Evolutionary conservation across 2,888 invertebrate genomes (phyloP), one percentile per base, ranked within the genome.

Genomic region (Amphipoea oculea): DNA sequence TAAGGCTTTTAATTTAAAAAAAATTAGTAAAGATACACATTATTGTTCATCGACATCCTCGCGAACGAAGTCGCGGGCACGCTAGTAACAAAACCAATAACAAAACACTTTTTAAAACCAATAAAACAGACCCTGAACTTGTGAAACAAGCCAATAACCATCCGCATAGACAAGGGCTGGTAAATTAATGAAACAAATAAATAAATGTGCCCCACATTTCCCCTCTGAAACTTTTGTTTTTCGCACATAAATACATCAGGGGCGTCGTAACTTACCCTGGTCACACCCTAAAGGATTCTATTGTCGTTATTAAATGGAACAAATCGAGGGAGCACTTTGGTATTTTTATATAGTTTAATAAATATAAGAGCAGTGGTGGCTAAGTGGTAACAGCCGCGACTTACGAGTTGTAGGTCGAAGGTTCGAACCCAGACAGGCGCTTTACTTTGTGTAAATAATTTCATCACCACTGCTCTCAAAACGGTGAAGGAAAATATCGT

Each of bases 261-360:
- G 83, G 71, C 36, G 76, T 78, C 91, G 85, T 90, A 85, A 85
- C 82, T 87, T 86, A 92, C 90, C 78, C 84, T 88, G 87, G 81
- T 88, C 92, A 80, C 90, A 91, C 84, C 91, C 91, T 90, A 89
- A 91, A 89, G 86, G 88, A 88, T 92, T 88, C 91, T 90, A 91
- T 91, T 89, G 91, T 90, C 92, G 90, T 90, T 93, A 92, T 92
- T 92, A 92, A 91, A 91, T 88, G 88, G 88, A 92, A 94, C 92
- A 92, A 93, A 94, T 93, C 92, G 93, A 91, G 91, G 82, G 88
- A 86, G 88, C 90, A 91, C 89, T 86, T 88, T 73, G 93, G 93
- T 91, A 95, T 90, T 91, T 89, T 89, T 87, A 86, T 88, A 89
- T 86, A 84, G 85, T 86, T 91, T 89, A 90, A 93, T 92, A 92